These are phyloP conservation scores for Podargus strigoides DNA, from an alignment of 2,797 vertebrate genomes.

Conservation along the genomic window DNA sequence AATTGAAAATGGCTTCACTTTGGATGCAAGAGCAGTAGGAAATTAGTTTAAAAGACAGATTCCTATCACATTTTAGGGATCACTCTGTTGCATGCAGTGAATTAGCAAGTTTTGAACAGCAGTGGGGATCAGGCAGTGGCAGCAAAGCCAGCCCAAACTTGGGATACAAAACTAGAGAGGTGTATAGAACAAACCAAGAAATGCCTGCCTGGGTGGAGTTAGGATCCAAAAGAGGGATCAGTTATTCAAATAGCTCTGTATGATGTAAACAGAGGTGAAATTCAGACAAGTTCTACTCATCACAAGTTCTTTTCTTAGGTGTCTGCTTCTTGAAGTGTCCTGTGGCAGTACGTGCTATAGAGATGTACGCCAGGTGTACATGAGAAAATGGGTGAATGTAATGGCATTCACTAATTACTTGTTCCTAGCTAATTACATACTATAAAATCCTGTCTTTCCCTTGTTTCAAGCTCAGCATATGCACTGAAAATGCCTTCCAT, in stretches of 20 bases:
- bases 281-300: not conserved
- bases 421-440: not conserved
- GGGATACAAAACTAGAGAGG: not conserved
- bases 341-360: not conserved
- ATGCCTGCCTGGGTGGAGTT: not conserved
- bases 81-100: not conserved
- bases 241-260: not conserved
- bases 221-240: not conserved
- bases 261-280: not conserved
- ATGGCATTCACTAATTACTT: not conserved
- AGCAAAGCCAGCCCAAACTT: not conserved
- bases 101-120: not conserved
- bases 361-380: not conserved
- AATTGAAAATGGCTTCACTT: constrained; percentile 3
- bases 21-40: not conserved
- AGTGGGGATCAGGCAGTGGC: not conserved
- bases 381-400: not conserved
- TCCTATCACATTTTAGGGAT: not conserved
- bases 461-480: not conserved
- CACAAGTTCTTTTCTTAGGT: not conserved
- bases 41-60: constrained; percentile 29
- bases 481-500: not conserved
- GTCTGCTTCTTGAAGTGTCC: not conserved
- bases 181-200: not conserved
- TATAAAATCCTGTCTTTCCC: not conserved